Evolutionary conservation across 2,113 vertebrate species (phyloP).

Genomic region (Bufo bufo): DNA sequence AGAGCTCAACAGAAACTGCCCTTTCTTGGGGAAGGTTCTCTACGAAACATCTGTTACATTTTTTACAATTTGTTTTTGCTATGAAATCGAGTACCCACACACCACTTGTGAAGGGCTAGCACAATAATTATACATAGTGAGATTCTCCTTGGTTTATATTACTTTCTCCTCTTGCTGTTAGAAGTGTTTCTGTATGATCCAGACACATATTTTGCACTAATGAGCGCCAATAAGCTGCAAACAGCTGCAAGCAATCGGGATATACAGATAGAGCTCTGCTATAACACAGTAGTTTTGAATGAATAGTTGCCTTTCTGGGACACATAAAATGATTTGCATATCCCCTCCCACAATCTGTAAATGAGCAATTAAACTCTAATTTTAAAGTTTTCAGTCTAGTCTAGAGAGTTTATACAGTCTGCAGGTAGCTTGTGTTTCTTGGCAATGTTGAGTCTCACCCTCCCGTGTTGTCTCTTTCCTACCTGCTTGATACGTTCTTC

Average conservation of each 20-base stretch:
- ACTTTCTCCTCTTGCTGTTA: neutral
- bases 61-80: no score
- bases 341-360: neutral
- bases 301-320: slow-evolving; percentile 1
- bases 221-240: neutral
- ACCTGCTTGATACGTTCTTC: slow-evolving; percentile 8
- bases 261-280: neutral
- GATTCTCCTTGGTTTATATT: neutral
- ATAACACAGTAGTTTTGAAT: slow-evolving; percentile 4
- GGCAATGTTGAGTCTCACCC: neutral
- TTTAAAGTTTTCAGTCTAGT: neutral
- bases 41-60: no score
- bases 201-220: neutral
- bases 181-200: neutral
- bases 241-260: neutral
- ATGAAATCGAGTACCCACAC: no score
- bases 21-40: no score
- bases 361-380: neutral
- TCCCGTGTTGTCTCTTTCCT: neutral
- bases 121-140: neutral
- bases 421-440: neutral
- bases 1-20: no score
- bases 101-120: neutral
- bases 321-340: slow-evolving; percentile 13
- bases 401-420: neutral